Evolutionary conservation across 2,113 vertebrate species (phyloP).

Genomic region (Acanthochromis polyacanthus): DNA sequence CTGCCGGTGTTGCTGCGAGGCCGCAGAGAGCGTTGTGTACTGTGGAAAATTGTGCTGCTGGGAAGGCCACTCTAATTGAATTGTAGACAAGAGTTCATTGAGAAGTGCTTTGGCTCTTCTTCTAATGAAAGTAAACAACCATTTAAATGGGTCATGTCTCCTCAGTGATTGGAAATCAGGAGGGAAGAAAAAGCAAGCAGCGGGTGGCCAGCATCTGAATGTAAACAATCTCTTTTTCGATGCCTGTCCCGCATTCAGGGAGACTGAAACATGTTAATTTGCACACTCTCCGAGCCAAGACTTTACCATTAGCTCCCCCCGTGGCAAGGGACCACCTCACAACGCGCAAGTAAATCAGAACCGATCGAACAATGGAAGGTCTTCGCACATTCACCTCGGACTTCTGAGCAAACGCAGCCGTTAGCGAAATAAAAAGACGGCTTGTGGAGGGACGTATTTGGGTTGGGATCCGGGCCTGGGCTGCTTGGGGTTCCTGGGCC

Average conservation of each 20-base stretch:
- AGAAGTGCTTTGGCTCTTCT: slow-evolving; percentile 83
- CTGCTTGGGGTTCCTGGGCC: slow-evolving; percentile 61
- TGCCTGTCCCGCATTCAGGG: slow-evolving; percentile 82
- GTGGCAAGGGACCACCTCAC: slow-evolving; percentile 37
- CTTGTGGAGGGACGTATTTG: slow-evolving; percentile 57
- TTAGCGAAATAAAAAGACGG: slow-evolving; percentile 39
- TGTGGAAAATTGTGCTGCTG: slow-evolving; percentile 73
- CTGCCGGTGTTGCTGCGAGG: slow-evolving; percentile 33
- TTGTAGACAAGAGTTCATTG: slow-evolving; percentile 90
- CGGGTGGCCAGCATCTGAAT: slow-evolving; percentile 81
- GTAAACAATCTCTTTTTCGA: slow-evolving; percentile 82
- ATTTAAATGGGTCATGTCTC: slow-evolving; percentile 87
- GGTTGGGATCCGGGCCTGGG: slow-evolving; percentile 49
- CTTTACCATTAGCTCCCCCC: slow-evolving; percentile 24
- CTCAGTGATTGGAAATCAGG: slow-evolving; percentile 77
- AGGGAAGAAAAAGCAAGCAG: slow-evolving; percentile 74
- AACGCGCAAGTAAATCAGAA: slow-evolving; percentile 43
- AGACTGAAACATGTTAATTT: slow-evolving; percentile 83
- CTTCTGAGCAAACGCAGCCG: slow-evolving; percentile 48
- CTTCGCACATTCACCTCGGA: slow-evolving; percentile 33
- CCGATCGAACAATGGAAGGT: slow-evolving; percentile 32
- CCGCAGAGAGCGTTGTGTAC: slow-evolving; percentile 62
- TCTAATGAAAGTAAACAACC: slow-evolving; percentile 88
- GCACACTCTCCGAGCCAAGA: slow-evolving; percentile 52
- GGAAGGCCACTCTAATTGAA: slow-evolving; percentile 86